Conservation (phyloP, 2,888 invertebrate species). For the Cheiracanthium punctorium region DNA sequence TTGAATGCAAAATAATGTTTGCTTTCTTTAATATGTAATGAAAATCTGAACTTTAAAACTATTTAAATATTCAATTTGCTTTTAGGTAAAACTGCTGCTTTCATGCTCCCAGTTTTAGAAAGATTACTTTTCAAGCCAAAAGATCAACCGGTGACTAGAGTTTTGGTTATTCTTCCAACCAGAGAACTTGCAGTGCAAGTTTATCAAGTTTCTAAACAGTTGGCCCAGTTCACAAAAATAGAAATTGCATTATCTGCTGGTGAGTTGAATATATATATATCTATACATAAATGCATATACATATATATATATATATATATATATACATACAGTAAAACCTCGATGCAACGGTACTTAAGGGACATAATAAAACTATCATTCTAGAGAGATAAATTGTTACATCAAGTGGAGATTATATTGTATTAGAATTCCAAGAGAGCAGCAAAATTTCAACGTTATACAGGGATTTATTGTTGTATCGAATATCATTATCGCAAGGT, state of each 20-base stretch:
- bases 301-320: too few species aligned
- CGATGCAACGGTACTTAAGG: too few species aligned
- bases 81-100: slow-evolving; percentile 96
- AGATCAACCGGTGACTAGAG: slow-evolving; percentile 83
- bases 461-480: too few species aligned
- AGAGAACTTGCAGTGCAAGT: slow-evolving; percentile 98
- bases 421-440: too few species aligned
- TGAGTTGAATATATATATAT: background rate
- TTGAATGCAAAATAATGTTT: too few species aligned
- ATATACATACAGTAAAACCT: too few species aligned
- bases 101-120: slow-evolving; percentile 97
- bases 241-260: slow-evolving; percentile 85
- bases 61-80: background rate
- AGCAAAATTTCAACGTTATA: too few species aligned
- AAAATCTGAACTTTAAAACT: background rate
- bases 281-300: too few species aligned
- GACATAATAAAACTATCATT: too few species aligned
- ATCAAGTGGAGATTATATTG: too few species aligned
- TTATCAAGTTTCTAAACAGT: slow-evolving; percentile 92
- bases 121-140: slow-evolving; percentile 90
- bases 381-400: too few species aligned
- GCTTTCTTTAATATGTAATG: background rate
- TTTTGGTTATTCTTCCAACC: slow-evolving; percentile 95
- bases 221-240: slow-evolving; percentile 88
- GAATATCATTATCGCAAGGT: too few species aligned